These are phyloP conservation scores for Trissoscelio sp. DNA, from an alignment of 2,888 invertebrate genomes.

Conservation along the genomic window DNA sequence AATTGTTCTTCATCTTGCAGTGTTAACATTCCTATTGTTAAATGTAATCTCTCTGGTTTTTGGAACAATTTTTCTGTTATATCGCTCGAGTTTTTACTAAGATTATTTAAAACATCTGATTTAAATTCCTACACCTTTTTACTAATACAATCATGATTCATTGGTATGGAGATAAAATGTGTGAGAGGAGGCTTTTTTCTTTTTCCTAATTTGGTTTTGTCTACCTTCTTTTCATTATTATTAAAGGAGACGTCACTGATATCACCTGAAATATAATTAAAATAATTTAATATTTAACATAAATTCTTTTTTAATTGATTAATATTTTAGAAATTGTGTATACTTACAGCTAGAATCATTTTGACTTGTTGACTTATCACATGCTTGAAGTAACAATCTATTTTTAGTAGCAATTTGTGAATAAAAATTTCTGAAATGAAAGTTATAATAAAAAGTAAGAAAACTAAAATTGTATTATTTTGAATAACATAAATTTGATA, in stretches of 20 bases:
- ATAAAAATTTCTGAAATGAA: slow-evolving; percentile 8
- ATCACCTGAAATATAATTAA: not conserved
- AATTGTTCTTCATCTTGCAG: slow-evolving; percentile 91
- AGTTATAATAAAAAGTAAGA: no score
- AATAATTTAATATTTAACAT: not conserved
- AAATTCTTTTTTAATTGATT: no score
- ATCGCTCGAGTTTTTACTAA: slow-evolving; percentile 84
- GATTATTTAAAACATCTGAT: slow-evolving; percentile 79
- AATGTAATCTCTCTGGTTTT: slow-evolving; percentile 89
- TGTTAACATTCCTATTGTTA: slow-evolving; percentile 91
- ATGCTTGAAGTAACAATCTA: not conserved
- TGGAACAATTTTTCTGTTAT: slow-evolving; percentile 91
- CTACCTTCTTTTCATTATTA: not conserved
- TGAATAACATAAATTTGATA: not conserved
- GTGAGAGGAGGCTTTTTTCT: slow-evolving; percentile 89
- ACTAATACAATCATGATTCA: slow-evolving; percentile 86
- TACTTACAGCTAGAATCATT: not conserved
- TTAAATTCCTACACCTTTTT: slow-evolving; percentile 88
- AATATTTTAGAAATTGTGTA: not conserved
- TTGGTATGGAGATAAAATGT: slow-evolving; percentile 94
- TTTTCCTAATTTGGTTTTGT: slow-evolving; percentile 2
- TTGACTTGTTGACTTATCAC: not conserved
- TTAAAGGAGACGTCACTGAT: not conserved
- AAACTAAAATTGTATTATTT: no score
- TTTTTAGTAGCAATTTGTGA: not conserved